These are phyloP conservation scores for Drosophila pseudoananassae DNA, from an alignment of 1,140 invertebrate species.

Conservation along the genomic window DNA sequence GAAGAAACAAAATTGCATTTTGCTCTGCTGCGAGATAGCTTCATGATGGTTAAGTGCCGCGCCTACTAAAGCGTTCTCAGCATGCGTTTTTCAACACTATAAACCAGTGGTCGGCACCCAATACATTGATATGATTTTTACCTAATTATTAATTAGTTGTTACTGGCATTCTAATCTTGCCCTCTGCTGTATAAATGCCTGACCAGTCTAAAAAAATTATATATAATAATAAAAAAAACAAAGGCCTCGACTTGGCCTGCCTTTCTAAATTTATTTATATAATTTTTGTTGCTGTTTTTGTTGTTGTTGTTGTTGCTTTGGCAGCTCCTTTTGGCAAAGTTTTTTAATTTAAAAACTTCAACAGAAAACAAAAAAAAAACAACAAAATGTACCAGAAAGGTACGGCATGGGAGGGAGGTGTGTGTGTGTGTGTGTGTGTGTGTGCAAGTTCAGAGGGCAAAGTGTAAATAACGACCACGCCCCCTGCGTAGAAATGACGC, in stretches of 20 bases:
- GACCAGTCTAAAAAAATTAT: constrained; percentile 1
- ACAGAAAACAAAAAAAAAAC: constrained; percentile 25
- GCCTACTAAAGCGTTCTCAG: no score
- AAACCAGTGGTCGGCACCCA: no score
- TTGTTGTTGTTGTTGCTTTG: constrained; percentile 13
- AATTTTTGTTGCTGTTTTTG: constrained; percentile 21
- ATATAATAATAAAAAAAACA: not conserved
- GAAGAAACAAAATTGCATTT: no score
- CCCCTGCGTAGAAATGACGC: constrained; percentile 6
- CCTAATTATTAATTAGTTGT: no score
- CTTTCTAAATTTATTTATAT: constrained; percentile 29
- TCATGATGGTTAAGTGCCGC: no score
- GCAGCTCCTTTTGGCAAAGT: constrained; percentile 64
- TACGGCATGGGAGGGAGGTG: not conserved
- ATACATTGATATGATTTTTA: no score
- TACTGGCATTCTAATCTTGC: not conserved
- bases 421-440: no score
- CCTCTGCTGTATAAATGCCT: constrained; percentile 12
- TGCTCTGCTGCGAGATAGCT: no score
- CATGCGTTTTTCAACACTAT: no score
- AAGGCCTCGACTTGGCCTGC: not conserved
- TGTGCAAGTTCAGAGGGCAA: constrained; percentile 21
- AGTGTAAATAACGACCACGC: constrained; percentile 58
- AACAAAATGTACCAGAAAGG: not conserved
- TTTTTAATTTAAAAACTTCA: constrained; percentile 80